Evolutionary conservation across 2,888 invertebrate species (phyloP).

Genomic region (Ornithoptera alexandrae): DNA sequence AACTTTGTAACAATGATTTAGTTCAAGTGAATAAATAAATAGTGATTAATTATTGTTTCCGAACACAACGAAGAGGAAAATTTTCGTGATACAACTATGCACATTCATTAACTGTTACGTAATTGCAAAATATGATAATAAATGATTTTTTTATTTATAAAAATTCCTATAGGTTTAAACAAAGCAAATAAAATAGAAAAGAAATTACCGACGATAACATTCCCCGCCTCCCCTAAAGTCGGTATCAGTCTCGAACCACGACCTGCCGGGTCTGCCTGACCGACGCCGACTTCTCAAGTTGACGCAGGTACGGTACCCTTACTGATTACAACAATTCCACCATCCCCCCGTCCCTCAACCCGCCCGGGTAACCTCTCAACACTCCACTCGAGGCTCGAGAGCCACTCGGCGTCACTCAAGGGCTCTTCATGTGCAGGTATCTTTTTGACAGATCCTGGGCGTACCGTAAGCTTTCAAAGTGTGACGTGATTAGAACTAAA

Average conservation of each 20-base stretch:
- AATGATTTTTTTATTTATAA: too few species aligned
- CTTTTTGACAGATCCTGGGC: slow-evolving; percentile 55
- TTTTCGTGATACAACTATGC: too few species aligned
- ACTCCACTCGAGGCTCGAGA: slow-evolving; percentile 40
- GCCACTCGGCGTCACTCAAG: slow-evolving; percentile 45
- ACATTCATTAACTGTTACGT: too few species aligned
- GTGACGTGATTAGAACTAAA: slow-evolving; percentile 32
- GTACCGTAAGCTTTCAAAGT: slow-evolving; percentile 28
- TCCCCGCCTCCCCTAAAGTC: slow-evolving; percentile 54
- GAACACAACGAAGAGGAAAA: too few species aligned
- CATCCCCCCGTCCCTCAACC: slow-evolving; percentile 27
- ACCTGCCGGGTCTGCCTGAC: slow-evolving; percentile 50
- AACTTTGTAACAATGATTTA: too few species aligned
- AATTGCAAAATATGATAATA: too few species aligned
- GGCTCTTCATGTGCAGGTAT: slow-evolving; percentile 56
- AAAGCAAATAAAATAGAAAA: neutral
- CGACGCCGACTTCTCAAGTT: slow-evolving; percentile 72
- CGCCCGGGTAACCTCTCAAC: slow-evolving; percentile 28
- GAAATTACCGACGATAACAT: slow-evolving; percentile 49
- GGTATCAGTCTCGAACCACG: slow-evolving; percentile 73
- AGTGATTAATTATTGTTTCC: too few species aligned
- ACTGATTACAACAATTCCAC: slow-evolving; percentile 38
- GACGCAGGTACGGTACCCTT: slow-evolving; percentile 59
- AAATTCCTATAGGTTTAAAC: too few species aligned
- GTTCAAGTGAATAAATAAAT: too few species aligned